Conservation (phyloP, 1,140 invertebrate genomes). For the Pentalonia nigronervosa region DNA sequence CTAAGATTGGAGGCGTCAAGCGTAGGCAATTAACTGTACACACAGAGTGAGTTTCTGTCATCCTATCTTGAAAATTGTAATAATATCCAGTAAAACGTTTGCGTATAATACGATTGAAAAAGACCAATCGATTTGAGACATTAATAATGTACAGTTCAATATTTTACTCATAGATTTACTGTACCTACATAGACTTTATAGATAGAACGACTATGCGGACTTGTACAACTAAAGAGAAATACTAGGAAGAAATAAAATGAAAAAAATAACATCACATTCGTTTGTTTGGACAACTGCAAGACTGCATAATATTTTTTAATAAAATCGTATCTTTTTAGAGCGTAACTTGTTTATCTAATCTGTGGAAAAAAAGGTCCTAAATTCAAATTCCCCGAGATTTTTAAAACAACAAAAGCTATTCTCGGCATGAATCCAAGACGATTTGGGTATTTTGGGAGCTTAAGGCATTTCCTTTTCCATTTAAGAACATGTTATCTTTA, state of each 20-base stretch:
- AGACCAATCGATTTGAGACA: not conserved
- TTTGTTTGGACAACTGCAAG: not conserved
- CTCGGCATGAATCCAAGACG: not conserved
- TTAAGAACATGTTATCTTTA: conserved; percentile 28
- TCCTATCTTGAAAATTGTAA: not conserved
- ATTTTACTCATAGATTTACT: not conserved
- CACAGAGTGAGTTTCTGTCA: not conserved
- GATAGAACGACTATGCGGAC: too few relatives aligned
- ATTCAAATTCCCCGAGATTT: conserved; percentile 14
- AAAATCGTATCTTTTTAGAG: not conserved
- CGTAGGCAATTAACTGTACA: conserved; percentile 13
- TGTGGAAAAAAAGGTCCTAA: not conserved
- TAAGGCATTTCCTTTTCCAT: conserved; percentile 32
- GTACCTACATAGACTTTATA: too few relatives aligned
- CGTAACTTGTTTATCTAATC: conserved; percentile 20
- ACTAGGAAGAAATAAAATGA: not conserved
- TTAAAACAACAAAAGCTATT: conserved; percentile 23
- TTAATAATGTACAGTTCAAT: not conserved
- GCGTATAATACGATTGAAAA: not conserved
- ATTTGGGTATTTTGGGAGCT: conserved; percentile 42
- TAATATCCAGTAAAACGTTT: not conserved
- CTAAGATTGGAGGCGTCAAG: not conserved
- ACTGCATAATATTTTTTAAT: not conserved
- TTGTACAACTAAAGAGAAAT: not conserved
- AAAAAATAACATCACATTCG: not conserved